Conservation (phyloP, 2,797 vertebrate species). For the Acanthopagrus latus region DNA sequence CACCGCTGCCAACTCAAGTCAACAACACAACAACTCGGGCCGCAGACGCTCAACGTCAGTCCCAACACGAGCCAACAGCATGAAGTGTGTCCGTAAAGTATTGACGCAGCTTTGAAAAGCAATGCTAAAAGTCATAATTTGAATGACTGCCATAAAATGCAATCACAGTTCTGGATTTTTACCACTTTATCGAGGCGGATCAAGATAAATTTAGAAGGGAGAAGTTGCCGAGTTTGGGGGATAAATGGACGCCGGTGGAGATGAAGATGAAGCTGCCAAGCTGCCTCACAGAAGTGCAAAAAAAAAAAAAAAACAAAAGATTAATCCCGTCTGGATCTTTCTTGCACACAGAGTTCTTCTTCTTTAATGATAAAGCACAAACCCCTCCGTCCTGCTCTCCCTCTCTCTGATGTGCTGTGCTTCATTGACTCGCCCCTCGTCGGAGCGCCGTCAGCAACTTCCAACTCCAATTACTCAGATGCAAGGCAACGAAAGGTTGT, state of each 20-base stretch:
- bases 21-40: no score
- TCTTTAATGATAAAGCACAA: conserved; percentile 12
- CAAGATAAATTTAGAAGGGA: neutral
- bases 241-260: conserved; percentile 22
- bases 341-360: conserved; percentile 5
- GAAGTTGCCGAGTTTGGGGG: neutral
- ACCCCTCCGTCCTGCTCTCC: conserved; percentile 31
- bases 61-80: no score
- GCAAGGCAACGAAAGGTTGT: neutral
- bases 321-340: conserved; percentile 21
- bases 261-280: conserved; percentile 7
- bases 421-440: conserved; percentile 26
- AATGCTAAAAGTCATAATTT: no score
- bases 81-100: no score
- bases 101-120: no score
- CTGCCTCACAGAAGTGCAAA: conserved; percentile 25
- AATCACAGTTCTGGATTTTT: neutral
- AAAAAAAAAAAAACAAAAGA: conserved; percentile 12
- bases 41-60: no score
- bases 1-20: no score
- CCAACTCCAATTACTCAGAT: conserved; percentile 33
- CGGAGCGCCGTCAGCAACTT: conserved; percentile 35
- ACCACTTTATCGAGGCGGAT: neutral
- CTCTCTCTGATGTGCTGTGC: conserved; percentile 5
- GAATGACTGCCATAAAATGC: neutral